phyloP scores from a whole-genome alignment of 2,113 vertebrate genomes.

The Seriola aureovittata region DNA sequence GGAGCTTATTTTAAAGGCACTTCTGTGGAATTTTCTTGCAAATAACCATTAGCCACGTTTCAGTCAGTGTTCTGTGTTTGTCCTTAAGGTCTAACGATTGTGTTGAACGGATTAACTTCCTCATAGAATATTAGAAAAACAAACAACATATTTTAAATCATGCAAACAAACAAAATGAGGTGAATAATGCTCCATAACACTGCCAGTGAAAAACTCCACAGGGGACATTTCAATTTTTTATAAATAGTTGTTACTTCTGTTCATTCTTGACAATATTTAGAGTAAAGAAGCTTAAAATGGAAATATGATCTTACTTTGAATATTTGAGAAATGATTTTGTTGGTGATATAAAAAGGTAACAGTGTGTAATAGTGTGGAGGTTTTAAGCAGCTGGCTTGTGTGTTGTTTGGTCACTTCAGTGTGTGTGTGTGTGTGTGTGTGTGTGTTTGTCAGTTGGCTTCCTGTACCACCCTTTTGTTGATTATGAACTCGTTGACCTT shows the following conservation, averaged over 20 bases:
- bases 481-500: slow-evolving; percentile 44
- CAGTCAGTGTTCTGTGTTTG: too few relatives aligned
- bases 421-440: slow-evolving; percentile 1
- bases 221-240: too few relatives aligned
- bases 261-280: too few relatives aligned
- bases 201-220: not conserved
- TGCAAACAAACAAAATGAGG: too few relatives aligned
- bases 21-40: not conserved
- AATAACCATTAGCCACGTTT: not conserved
- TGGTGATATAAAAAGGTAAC: not conserved
- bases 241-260: too few relatives aligned
- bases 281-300: too few relatives aligned
- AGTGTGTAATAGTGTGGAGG: not conserved
- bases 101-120: too few relatives aligned
- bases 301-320: not conserved
- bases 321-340: too few relatives aligned
- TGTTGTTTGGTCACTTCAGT: not conserved
- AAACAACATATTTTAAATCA: too few relatives aligned
- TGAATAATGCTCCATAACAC: too few relatives aligned
- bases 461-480: slow-evolving; percentile 32
- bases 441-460: slow-evolving; percentile 36
- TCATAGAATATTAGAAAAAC: too few relatives aligned
- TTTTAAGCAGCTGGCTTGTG: not conserved
- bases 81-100: too few relatives aligned
- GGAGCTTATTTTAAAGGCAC: not conserved